Base-by-base conservation (phyloP, 1,140 invertebrate genomes). In the Sitobion miscanthi region DNA sequence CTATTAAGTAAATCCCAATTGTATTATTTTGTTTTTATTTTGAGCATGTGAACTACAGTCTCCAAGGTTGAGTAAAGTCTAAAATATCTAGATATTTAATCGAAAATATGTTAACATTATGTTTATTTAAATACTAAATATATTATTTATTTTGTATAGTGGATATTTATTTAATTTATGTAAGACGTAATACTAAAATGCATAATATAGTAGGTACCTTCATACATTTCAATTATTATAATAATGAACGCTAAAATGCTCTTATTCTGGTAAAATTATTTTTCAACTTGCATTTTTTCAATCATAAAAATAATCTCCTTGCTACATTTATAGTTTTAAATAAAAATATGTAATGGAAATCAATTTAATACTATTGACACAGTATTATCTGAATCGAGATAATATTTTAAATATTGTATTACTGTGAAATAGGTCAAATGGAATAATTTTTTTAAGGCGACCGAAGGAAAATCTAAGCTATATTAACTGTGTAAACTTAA, bases 361-460 rank as follows among this genome's bases (percentile, higher is more conserved):
- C 62, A 90, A 90, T 90, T 62, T 90, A 90, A 62, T 42, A 45
- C 14, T 90, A 62, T 90, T 62, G 89, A 62, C 54, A 62, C 9
- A 62, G 20, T 62, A 62, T 90, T 62, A 90, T 90, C 89, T 42
- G 5, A 8, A 90, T 62, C 35, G 23, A 42, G 54, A 35, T 62
- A 90, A 21, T 62, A 20, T 54, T 57, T 57, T 38, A 57, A 90
- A 69, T 62, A 90, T 62, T 90, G 7, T 54, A 30, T 30, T 90
- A 90, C 57, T 62, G 25, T 11, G 25, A 47, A 90, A 90, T 45
- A 62, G 89, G 89, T 90, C 89, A 90, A 62, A 38, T 21, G 54
- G 62, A 90, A 90, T 90, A 90, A n/a, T 45, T 38, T 90, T 90
- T 45, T 90, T 47, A 45, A 90, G 62, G 62, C 38, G 38, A n/a